phyloP scores from a whole-genome alignment of 2,888 invertebrate species.

The Rugalucina vietnamica region DNA sequence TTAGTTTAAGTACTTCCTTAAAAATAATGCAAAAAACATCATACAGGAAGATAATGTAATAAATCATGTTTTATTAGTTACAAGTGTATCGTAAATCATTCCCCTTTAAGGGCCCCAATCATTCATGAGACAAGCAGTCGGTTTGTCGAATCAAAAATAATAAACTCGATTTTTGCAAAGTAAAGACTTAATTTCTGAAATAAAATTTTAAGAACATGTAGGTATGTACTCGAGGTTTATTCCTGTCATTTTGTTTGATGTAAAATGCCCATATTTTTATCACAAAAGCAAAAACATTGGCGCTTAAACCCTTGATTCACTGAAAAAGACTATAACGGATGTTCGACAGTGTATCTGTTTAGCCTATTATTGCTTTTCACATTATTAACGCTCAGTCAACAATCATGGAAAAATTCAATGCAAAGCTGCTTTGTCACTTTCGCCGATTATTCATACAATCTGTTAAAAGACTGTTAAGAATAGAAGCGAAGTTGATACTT shows the following conservation, averaged over 20 bases:
- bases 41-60: neutral
- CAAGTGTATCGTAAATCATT: constrained; percentile 4
- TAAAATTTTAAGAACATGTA: neutral
- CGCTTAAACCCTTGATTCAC: too few relatives aligned
- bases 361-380: constrained; percentile 3
- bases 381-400: constrained; percentile 12
- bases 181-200: neutral
- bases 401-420: neutral
- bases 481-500: neutral
- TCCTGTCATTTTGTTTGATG: too few relatives aligned
- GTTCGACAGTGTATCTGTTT: neutral
- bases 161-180: neutral
- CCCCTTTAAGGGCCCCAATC: constrained; percentile 23
- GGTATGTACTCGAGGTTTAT: neutral
- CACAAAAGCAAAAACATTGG: too few relatives aligned
- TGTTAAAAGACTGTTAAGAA: neutral
- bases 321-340: constrained; percentile 12
- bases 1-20: neutral
- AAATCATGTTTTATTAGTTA: too few relatives aligned
- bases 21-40: neutral
- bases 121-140: constrained; percentile 1
- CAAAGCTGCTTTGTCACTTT: neutral
- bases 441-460: neutral
- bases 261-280: too few relatives aligned
- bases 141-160: neutral